Evolutionary conservation across 2,797 vertebrate species (phyloP).

Genomic region (Falco peregrinus): DNA sequence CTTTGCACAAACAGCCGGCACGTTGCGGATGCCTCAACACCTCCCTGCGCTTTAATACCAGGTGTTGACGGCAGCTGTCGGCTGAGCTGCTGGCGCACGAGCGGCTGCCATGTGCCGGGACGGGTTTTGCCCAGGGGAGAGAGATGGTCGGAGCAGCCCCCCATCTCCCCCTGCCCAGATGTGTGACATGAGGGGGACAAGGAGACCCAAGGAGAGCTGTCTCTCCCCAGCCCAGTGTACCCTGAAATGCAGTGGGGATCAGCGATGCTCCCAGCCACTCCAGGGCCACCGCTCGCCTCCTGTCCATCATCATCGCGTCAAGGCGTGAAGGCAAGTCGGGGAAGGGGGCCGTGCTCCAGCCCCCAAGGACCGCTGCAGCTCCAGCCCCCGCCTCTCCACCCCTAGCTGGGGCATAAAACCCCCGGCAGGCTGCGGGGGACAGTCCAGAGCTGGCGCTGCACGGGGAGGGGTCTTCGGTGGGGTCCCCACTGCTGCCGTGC

Average conservation of each 20-base stretch:
- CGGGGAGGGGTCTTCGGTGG: not conserved
- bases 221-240: not conserved
- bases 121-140: not conserved
- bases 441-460: not conserved
- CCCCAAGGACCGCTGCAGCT: not conserved
- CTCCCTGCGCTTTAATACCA: rapidly evolving
- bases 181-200: not conserved
- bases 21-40: not conserved
- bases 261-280: not conserved
- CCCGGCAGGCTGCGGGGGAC: not conserved
- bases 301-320: not conserved
- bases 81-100: rapidly evolving
- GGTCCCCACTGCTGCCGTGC: not conserved
- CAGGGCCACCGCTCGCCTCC: rapidly evolving
- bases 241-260: not conserved
- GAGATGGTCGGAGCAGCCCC: not conserved
- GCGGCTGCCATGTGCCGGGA: rapidly evolving
- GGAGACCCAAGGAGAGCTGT: not conserved
- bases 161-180: rapidly evolving
- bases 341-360: not conserved
- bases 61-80: not conserved
- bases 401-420: constrained; percentile 53
- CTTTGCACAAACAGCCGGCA: not conserved
- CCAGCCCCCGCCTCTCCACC: constrained; percentile 21
- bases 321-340: not conserved